A percentile compares a stretch with the other conserved stretches of the same genome.
Evolutionary conservation across 2,797 vertebrate genomes (phyloP).

Genomic region (Myoxocephalus aenaeus): DNA sequence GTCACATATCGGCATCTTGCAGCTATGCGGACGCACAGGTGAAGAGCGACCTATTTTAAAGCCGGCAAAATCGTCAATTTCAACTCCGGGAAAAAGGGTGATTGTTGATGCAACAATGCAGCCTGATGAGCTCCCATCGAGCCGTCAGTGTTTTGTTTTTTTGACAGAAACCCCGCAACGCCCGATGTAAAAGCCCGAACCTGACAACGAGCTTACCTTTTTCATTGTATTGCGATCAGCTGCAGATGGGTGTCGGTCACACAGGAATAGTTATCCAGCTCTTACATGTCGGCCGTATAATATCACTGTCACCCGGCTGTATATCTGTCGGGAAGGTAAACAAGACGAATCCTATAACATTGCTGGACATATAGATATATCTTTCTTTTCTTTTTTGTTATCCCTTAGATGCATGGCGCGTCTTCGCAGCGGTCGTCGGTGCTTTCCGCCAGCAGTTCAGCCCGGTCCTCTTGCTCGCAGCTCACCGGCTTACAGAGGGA

Average conservation of each 20-base stretch:
- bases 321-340: slow-evolving; percentile 66
- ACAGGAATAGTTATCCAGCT: slow-evolving; percentile 77
- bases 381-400: background rate
- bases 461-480: slow-evolving; percentile 40
- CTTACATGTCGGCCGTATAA: slow-evolving; percentile 69
- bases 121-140: slow-evolving; percentile 54
- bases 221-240: slow-evolving; percentile 44
- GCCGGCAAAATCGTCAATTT: slow-evolving; percentile 28
- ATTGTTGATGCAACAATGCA: slow-evolving; percentile 66
- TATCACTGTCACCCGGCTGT: slow-evolving; percentile 61
- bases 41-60: slow-evolving; percentile 36
- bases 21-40: slow-evolving; percentile 45
- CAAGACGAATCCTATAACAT: slow-evolving; percentile 54
- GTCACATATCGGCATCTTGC: slow-evolving; percentile 41
- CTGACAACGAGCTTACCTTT: slow-evolving; percentile 73
- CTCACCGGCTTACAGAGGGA: slow-evolving; percentile 59
- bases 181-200: slow-evolving; percentile 52
- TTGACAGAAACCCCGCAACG: slow-evolving; percentile 63
- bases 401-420: slow-evolving; percentile 36
- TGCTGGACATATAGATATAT: slow-evolving; percentile 22
- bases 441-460: slow-evolving; percentile 19
- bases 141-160: slow-evolving; percentile 29
- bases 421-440: slow-evolving; percentile 44
- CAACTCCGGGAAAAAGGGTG: slow-evolving; percentile 26
- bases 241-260: slow-evolving; percentile 72